phyloP scores from a whole-genome alignment of 1,140 invertebrate species.

The Helicoverpa armigera region DNA sequence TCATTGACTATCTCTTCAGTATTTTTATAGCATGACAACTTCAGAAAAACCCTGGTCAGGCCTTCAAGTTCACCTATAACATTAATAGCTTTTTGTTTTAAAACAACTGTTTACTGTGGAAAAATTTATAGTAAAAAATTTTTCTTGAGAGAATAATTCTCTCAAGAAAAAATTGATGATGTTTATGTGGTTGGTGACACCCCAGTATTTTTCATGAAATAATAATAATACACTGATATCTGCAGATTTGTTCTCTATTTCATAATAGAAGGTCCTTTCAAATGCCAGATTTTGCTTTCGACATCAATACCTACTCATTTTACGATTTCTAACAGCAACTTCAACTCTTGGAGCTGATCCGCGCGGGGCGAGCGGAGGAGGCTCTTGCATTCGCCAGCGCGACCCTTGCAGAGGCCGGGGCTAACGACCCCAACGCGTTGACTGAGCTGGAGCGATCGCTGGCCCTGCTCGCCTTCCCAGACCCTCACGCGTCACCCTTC shows the following conservation, averaged over 20 bases:
- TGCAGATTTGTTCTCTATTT: too few relatives aligned
- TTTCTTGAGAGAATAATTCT: too few relatives aligned
- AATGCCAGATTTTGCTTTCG: background rate
- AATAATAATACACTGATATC: too few relatives aligned
- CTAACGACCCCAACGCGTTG: constrained; percentile 93
- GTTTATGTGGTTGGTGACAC: too few relatives aligned
- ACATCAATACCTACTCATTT: background rate
- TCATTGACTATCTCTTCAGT: background rate
- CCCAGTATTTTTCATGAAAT: too few relatives aligned
- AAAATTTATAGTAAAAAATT: too few relatives aligned
- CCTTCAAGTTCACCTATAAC: too few relatives aligned
- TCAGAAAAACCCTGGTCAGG: background rate
- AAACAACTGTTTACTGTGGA: too few relatives aligned
- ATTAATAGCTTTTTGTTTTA: too few relatives aligned
- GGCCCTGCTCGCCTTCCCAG: constrained; percentile 98
- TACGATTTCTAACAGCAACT: constrained; percentile 90
- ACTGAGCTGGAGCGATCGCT: constrained; percentile 95
- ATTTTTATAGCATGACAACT: background rate
- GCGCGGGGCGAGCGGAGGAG: constrained; percentile 95
- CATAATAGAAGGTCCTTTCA: background rate
- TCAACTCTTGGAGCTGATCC: constrained; percentile 97
- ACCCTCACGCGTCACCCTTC: constrained; percentile 97
- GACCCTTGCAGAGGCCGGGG: constrained; percentile 96
- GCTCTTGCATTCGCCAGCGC: constrained; percentile 98
- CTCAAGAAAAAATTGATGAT: too few relatives aligned